These are phyloP conservation scores for Herminia tarsipennalis DNA, from an alignment of 2,888 invertebrate genomes.

Conservation along the genomic window DNA sequence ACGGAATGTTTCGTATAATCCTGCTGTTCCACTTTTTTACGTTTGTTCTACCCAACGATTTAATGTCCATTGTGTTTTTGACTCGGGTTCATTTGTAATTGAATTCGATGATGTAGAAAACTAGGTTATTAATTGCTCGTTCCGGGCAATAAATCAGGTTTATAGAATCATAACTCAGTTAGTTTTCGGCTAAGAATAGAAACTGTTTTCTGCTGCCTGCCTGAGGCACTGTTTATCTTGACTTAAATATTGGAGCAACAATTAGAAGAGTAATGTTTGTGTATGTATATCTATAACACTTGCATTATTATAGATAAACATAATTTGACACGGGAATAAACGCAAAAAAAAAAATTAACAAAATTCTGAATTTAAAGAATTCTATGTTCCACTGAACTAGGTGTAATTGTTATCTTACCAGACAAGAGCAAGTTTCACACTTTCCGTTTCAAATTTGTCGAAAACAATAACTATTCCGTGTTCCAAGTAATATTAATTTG, in stretches of 20 bases:
- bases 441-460: constrained; percentile 5
- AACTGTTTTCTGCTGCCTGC: neutral
- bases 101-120: constrained; percentile 12
- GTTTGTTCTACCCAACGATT: constrained; percentile 26
- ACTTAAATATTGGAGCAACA: neutral
- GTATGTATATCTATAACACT: too few species aligned
- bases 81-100: constrained; percentile 14
- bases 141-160: constrained; percentile 2
- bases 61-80: constrained; percentile 21
- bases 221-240: neutral
- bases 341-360: too few species aligned
- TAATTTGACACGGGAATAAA: too few species aligned
- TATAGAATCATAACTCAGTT: constrained; percentile 9
- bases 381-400: too few species aligned
- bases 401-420: neutral
- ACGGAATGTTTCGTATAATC: constrained; percentile 37
- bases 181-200: constrained; percentile 1
- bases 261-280: neutral
- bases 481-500: constrained; percentile 27
- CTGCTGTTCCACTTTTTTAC: constrained; percentile 30
- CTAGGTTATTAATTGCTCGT: constrained; percentile 9
- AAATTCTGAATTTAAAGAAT: too few species aligned
- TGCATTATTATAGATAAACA: too few species aligned
- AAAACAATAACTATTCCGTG: constrained; percentile 5
- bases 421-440: neutral